Evolutionary conservation across 2,113 vertebrate species (phyloP).

Genomic region (Nycticebus coucang): DNA sequence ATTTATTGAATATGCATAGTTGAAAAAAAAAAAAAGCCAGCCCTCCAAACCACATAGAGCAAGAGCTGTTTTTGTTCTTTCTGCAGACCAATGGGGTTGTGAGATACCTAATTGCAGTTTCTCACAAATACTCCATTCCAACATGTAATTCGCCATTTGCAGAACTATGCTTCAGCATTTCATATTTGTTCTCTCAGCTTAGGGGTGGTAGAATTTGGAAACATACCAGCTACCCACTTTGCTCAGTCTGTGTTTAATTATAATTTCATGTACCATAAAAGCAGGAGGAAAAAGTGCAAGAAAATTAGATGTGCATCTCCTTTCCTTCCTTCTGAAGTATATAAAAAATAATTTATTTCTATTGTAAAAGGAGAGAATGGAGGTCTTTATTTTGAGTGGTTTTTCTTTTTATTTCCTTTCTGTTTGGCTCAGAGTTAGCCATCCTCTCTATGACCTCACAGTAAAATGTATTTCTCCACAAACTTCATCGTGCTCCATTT

Average conservation of each 20-base stretch:
- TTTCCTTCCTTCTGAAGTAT: background rate
- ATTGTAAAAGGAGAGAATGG: background rate
- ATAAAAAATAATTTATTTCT: conserved; percentile 4
- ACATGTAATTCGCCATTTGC: conserved; percentile 48
- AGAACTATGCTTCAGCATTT: conserved; percentile 46
- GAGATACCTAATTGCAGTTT: conserved; percentile 57
- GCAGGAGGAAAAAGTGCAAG: conserved; percentile 10
- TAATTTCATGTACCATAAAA: conserved; percentile 54
- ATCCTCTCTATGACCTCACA: background rate
- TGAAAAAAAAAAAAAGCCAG: background rate
- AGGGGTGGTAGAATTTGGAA: conserved; percentile 56
- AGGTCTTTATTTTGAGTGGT: background rate
- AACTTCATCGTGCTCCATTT: conserved; percentile 36
- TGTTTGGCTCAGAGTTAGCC: background rate
- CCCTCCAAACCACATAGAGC: conserved; percentile 24
- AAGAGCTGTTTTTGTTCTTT: conserved; percentile 48
- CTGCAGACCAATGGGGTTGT: background rate
- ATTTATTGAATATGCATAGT: conserved; percentile 53
- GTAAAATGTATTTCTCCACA: conserved; percentile 41
- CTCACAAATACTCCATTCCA: conserved; percentile 18
- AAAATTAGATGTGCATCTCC: background rate
- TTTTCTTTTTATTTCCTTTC: background rate
- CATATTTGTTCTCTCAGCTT: conserved; percentile 22
- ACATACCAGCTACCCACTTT: conserved; percentile 37
- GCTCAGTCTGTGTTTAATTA: conserved; percentile 63